Base-by-base conservation (phyloP, 1,140 invertebrate genomes). In the Drosophila lacteicornis region DNA sequence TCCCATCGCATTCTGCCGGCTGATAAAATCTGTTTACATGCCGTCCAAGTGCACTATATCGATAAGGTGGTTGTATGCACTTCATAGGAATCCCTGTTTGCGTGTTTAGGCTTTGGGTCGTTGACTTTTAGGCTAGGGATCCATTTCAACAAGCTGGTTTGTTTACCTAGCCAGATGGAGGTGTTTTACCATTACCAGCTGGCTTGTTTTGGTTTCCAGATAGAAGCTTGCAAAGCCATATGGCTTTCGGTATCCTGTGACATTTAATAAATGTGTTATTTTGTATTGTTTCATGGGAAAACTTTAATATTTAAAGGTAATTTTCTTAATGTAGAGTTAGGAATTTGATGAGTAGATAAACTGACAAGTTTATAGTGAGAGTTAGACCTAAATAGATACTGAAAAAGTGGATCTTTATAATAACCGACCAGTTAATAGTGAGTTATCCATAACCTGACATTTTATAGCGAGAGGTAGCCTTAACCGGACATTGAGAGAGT, bases 21-120 rank as follows among this genome's bases (percentile, higher is more conserved):
- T 55, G 74, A 55, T 75, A 55, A 75, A 47, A 61, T 61, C 45
- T n/a, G 75, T 78, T 78, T 78, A 53, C 30, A 40, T 36, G 45
- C 36, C 43, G n/a, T 33, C 25, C 36, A 68, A 57, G 0, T 78
- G 75, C 74, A 61, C 50, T 78, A 19, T 40, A 40, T 38, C 43
- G 47, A 58, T 45, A 50, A 27, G 45, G 19, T 11, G 15, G 27
- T 27, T 36, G 25, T 75, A 30, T 75, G 46, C 56, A 73, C 38
- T 83, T n/a, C 0, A 74, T 43, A 17, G 56, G 12, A 22, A 33
- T 49, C 33, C 33, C 27, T 46, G 45, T 27, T 50, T 38, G 42
- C 42, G 50, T 65, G 46, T 47, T 68, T 40, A 65, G 47, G 51
- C 55, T 55, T 58, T 38, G 19, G 76, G 56, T 80, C 60, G 46